Conservation (phyloP, 2,888 invertebrate species). For the Chydorus sphaericus region DNA sequence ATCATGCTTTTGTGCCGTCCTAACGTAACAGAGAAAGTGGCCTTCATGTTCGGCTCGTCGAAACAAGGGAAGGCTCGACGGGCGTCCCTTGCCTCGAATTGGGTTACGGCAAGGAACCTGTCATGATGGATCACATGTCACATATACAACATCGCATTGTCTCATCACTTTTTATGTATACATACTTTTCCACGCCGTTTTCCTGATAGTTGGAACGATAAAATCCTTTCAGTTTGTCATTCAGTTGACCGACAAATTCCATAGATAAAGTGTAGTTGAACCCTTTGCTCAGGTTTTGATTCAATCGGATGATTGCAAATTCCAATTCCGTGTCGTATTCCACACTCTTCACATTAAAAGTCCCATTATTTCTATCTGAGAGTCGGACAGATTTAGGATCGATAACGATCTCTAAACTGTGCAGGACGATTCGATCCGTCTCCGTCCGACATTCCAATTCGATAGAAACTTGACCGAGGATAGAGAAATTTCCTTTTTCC, state of each 20-base stretch:
- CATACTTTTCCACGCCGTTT: slow-evolving; percentile 51
- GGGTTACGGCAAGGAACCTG: slow-evolving; percentile 31
- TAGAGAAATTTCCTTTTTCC: slow-evolving; percentile 18
- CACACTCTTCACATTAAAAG: not conserved
- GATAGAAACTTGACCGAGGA: slow-evolving; percentile 19
- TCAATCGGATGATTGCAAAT: slow-evolving; percentile 3
- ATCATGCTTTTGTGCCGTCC: slow-evolving; percentile 24
- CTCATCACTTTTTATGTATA: not conserved
- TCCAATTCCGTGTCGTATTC: not conserved
- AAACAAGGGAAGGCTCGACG: slow-evolving; percentile 30
- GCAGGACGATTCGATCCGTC: slow-evolving; percentile 54
- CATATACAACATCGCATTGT: not conserved
- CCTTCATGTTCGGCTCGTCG: slow-evolving; percentile 30
- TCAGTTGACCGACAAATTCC: slow-evolving; percentile 52
- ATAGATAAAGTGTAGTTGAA: slow-evolving; percentile 50
- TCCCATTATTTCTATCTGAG: too few species aligned
- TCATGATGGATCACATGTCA: not conserved
- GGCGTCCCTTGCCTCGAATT: slow-evolving; percentile 28
- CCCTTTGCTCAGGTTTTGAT: slow-evolving; percentile 35
- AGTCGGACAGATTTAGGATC: slow-evolving; percentile 22
- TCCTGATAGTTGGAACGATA: slow-evolving; percentile 60
- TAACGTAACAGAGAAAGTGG: slow-evolving; percentile 26
- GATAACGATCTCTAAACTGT: slow-evolving; percentile 53
- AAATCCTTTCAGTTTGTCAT: slow-evolving; percentile 62
- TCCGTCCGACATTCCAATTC: slow-evolving; percentile 28